Percentiles rank a stretch among this genome's conserved stretches.
Conservation (phyloP, 2,797 vertebrate genomes). For the Sebastes kiyomatsui region DNA sequence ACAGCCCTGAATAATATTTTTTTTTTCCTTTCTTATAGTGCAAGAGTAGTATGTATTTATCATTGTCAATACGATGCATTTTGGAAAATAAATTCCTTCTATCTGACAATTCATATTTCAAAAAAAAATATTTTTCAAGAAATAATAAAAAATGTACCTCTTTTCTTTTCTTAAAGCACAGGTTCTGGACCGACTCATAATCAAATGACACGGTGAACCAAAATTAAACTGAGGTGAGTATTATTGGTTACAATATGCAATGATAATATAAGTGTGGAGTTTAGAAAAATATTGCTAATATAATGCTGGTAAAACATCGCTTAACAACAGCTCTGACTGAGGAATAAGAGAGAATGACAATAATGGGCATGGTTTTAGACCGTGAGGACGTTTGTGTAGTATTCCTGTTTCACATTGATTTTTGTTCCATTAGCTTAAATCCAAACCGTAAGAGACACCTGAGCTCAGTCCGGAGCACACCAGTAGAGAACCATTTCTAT, state of each 20-base stretch:
- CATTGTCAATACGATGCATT: background rate
- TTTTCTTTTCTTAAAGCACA: background rate
- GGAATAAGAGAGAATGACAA: background rate
- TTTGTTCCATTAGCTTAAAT: constrained; percentile 58
- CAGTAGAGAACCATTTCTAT: constrained; percentile 66
- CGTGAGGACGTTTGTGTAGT: constrained; percentile 21
- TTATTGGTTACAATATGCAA: background rate
- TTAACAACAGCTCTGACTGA: constrained; percentile 11
- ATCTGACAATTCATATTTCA: background rate
- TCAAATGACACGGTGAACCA: background rate
- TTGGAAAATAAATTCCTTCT: background rate
- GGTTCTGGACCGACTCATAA: background rate
- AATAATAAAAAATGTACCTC: background rate
- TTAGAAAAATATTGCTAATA: background rate
- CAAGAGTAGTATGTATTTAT: background rate
- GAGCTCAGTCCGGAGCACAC: constrained; percentile 61
- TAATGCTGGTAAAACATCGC: constrained; percentile 3
- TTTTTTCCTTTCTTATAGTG: background rate
- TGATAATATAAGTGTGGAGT: background rate
- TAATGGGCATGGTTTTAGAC: background rate
- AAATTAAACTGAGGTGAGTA: background rate
- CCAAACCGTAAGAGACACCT: constrained; percentile 68
- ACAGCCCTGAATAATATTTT: too few relatives aligned
- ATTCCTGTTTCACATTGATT: constrained; percentile 56
- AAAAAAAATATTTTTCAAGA: background rate